These are phyloP conservation scores for Automeris io DNA, from an alignment of 2,888 invertebrate species.

Conservation along the genomic window DNA sequence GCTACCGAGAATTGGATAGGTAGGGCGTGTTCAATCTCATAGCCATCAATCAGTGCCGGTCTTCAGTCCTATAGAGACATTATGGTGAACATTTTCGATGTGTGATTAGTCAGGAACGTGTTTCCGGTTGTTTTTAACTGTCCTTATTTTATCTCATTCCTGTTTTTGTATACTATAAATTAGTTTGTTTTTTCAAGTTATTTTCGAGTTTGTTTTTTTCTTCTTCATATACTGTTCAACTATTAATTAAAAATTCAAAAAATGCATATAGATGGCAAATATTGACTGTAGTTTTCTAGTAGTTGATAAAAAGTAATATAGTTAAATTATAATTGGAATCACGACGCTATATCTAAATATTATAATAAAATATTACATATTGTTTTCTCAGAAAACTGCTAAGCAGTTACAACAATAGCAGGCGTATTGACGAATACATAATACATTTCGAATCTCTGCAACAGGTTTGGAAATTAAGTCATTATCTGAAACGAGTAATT, in stretches of 20 bases:
- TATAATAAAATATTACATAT: no score
- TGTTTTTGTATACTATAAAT: background rate
- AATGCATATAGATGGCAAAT: no score
- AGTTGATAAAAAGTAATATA: no score
- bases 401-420: background rate
- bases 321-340: no score
- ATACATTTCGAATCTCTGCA: background rate
- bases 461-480: conserved; percentile 40
- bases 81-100: conserved; percentile 39
- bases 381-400: background rate
- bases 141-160: conserved; percentile 20
- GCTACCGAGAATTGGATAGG: conserved; percentile 44
- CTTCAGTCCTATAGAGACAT: conserved; percentile 48
- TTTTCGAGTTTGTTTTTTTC: no score
- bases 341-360: no score
- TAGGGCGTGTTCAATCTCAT: conserved; percentile 53
- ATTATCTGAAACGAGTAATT: conserved; percentile 42
- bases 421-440: background rate
- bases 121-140: conserved; percentile 44
- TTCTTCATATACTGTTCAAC: no score
- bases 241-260: no score
- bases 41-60: conserved; percentile 52
- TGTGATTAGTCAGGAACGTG: conserved; percentile 48
- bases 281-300: no score
- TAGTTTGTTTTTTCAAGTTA: conserved; percentile 1